Evolutionary conservation across 1,140 invertebrate genomes (phyloP).

Genomic region (Drosophila ironensis): DNA sequence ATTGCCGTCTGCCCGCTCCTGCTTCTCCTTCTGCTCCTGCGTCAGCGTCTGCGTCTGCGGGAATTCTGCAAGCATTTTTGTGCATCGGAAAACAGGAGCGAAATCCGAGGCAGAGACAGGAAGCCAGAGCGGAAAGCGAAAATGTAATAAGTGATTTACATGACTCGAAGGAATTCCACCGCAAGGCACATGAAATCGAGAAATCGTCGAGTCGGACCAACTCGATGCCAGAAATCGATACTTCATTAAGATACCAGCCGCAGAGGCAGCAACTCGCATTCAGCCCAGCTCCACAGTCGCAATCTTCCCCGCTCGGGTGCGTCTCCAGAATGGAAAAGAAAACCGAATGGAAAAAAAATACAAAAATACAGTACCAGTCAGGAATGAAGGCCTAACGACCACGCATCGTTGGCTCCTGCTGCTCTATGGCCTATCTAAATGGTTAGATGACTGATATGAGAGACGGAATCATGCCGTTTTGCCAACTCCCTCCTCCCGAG

Average conservation of each 20-base stretch:
- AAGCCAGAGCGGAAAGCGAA: slow-evolving; percentile 23
- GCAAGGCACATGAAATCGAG: slow-evolving; percentile 62
- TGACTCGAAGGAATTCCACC: slow-evolving; percentile 75
- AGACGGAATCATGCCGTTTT: slow-evolving; percentile 47
- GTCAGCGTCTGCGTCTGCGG: no score
- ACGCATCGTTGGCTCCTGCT: slow-evolving; percentile 35
- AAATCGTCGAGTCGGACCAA: slow-evolving; percentile 22
- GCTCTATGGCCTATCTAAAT: slow-evolving; percentile 60
- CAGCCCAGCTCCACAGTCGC: no score
- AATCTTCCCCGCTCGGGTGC: no score
- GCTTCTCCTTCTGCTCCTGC: no score
- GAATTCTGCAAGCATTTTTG: slow-evolving; percentile 51
- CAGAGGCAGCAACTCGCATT: slow-evolving; percentile 1
- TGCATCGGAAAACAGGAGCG: slow-evolving; percentile 41
- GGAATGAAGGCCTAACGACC: slow-evolving; percentile 47
- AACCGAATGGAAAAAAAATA: no score
- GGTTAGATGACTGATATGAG: slow-evolving; percentile 68
- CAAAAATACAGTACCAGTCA: no score
- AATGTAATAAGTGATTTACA: slow-evolving; percentile 80
- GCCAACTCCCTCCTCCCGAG: background rate
- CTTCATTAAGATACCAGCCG: slow-evolving; percentile 72
- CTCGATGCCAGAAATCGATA: slow-evolving; percentile 65
- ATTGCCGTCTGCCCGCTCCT: background rate
- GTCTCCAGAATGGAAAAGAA: no score
- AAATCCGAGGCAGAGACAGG: slow-evolving; percentile 1